Base-by-base conservation (phyloP, 2,113 vertebrate genomes). In the Clupea harengus region DNA sequence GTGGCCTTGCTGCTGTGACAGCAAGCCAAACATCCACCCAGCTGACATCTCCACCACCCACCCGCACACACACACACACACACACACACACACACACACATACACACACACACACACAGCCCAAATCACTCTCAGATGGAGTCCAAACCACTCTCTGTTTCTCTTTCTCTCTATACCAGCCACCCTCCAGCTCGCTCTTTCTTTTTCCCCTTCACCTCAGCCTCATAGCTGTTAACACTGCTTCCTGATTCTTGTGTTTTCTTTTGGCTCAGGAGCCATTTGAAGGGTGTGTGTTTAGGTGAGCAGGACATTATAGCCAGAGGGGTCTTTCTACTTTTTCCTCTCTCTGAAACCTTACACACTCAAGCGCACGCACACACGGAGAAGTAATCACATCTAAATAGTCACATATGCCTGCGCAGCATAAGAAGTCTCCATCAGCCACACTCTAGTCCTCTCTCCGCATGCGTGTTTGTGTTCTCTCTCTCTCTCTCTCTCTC, bases 81-180 rank as follows among this genome's bases (percentile, higher is more conserved):
- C 64, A 32, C 64, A 72, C 54, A 57, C 54, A 57, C 54, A 57
- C 54, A 57, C 54, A 57, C 54, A 57, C 54, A 57, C 54, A 57
- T 1, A 64, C 57, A 64, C 57, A 64, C 57, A 64, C 57, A 67
- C 64, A 67, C 64, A 67, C 64, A 67, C 64, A 67, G 83, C 88
- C 91, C 89, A 94, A 95, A 95, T 95, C 90, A 72, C 92, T 94
- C 89, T 84, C 95, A 95, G 89, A 93, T 95, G 93, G 92, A 64
- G 78, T 22, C 49, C 85, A n/a, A 28, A 86, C 39, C 54, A 81
- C 64, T 87, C 78, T 84, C 25, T 72, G 88, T 86, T 49, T 3
- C 25, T 82, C 84, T 87, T 87, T 25, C 67, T 10, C 67, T 75
- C 57, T 84, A 10, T 11, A 49, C 81, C 47, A 17, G 1, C 82